Evolutionary conservation across 2,888 invertebrate species (phyloP), one percentile per base, ranked within the genome.

Genomic region (Drosophila borealis): DNA sequence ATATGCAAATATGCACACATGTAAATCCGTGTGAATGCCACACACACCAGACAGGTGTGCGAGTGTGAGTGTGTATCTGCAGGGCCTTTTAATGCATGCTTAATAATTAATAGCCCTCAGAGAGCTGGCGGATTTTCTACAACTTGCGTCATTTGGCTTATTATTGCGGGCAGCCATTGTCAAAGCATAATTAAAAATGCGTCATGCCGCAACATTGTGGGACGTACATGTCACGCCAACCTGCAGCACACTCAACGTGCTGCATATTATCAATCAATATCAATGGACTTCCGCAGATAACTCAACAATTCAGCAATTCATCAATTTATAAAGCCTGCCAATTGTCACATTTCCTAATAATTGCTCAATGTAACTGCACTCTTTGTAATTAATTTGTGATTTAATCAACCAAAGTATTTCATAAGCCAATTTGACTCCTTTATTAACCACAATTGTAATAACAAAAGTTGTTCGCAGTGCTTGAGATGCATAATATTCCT

Each of bases 1-100:
- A 85, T 85, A 86, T 85, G 86, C 80, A 84, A 86, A 86, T 80
- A 83, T 75, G 71, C 84, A 73, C 71, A 76, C 67, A 74, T 71
- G 74, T 81, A 80, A 84, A 73, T 78, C 67, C 77, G 68, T 72
- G 65, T 72, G 61, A 56, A 62, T 63, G 70, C 42, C 62, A 60
- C 37, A 46, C 59, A 37, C 61, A n/a, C 33, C 14, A 36, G 13
- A 37, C 42, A 48, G 13, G 21, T 55, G 55, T 49, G 21, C 25
- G 4, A 14, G 37, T 65, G 10, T 51, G 29, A 36, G 41, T 46
- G 61, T 36, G 21, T 25, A 41, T 51, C 42, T 29, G 33, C 25
- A 55, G 41, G 37, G 49, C 37, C 74, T 66, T 78, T 71, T 74
- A 68, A 63, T 59, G 49, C 49, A n/a, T 51, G 60, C 68, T 85